Base-by-base conservation (phyloP, 2,797 vertebrate species). In the Chelmon rostratus region DNA sequence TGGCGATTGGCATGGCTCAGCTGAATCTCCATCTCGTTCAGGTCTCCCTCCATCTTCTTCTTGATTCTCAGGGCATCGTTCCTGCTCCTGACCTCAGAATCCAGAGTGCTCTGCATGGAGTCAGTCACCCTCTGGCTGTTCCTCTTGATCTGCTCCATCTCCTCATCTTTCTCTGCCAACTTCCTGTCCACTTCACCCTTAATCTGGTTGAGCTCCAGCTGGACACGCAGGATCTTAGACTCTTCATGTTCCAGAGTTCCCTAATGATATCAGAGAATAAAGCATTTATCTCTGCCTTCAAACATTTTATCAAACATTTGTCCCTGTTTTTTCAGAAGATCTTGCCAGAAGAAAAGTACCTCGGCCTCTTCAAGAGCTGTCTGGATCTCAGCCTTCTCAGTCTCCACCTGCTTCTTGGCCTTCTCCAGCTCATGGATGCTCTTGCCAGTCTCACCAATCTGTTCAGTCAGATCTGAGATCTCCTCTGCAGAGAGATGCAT, bases 21-120 rank as follows among this genome's bases (percentile, higher is more conserved):
- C 90, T 97, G 97, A 73, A 97, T 95, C 92, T 97, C 97, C 96
- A 97, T 94, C 90, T 97, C 96, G 44, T 95, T 96, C n/a, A n/a
- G n/a, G n/a, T n/a, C n/a, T n/a, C n/a, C n/a, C n/a, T n/a, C n/a
- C n/a, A 96, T 97, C 93, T 97, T 98, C 95, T 97, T 98, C 91
- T 97, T 98, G 69, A 97, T 83, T 84, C 97, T 95, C 64, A 97
- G 81, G 76, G 97, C 96, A 53, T 98, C 96, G 0, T 97, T 97
- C 73, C 96, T 96, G 94, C 96, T 97, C 68, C 95, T 96, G 86
- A 96, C 93, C 78, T 98, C 97, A 0, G 96, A 92, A 46, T 97
- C 97, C 87, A 98, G 84, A 13, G 85, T 90, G 69, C 92, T 95
- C 89, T 97, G 97, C 94, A 95, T 93, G 61, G 97, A 94, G 37